Conservation (phyloP, 2,113 vertebrate genomes). For the Brienomyrus longianalis region DNA sequence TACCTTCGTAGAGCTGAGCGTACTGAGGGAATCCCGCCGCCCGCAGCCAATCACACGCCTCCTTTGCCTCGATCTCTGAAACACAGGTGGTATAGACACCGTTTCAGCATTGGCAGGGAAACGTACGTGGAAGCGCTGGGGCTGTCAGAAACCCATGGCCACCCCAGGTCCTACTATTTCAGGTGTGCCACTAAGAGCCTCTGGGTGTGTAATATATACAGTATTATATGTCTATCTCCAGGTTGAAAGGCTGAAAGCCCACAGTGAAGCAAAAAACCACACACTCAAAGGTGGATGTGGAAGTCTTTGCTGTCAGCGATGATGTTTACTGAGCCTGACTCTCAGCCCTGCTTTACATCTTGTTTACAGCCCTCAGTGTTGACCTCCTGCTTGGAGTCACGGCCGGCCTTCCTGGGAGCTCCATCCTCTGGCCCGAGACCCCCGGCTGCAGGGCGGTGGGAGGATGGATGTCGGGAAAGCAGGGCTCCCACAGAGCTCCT, state of each 20-base stretch:
- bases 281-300: not conserved
- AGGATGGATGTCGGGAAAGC: not conserved
- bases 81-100: conserved; percentile 37
- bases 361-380: not conserved
- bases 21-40: conserved; percentile 97
- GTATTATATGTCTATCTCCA: not conserved
- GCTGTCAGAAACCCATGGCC: not conserved
- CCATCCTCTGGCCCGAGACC: conserved; percentile 22
- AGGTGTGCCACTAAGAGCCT: not conserved
- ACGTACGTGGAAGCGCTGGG: not conserved
- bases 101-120: not conserved
- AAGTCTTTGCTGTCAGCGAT: not conserved
- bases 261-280: not conserved
- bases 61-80: conserved; percentile 93
- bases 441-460: conserved; percentile 31
- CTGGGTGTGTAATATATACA: not conserved
- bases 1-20: conserved; percentile 94
- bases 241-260: not conserved
- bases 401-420: conserved; percentile 10
- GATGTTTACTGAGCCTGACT: not conserved
- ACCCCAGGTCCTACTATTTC: not conserved
- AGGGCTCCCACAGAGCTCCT: not conserved
- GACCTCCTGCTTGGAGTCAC: conserved; percentile 18
- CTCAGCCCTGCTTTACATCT: not conserved
- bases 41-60: conserved; percentile 93